A percentile compares a stretch with the other conserved stretches of the same genome.
These are phyloP conservation scores for human DNA, from an alignment of 2,113 vertebrate genomes.

Conservation along the genomic window GRCh38 chr3:120472001-120472500, in stretches of 20 bases:
- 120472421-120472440: not conserved
- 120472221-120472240: not conserved
- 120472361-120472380: not conserved
- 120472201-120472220: not conserved
- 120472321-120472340: not conserved
- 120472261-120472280: not conserved
- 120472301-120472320: not conserved
- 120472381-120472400: not conserved
- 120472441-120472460: not conserved
- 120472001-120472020: not conserved
- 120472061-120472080: not conserved
- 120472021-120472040: not conserved
- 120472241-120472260: not conserved
- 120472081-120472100: not conserved
- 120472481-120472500: not conserved
- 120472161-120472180: not conserved
- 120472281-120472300: not conserved
- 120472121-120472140: not conserved
- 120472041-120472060: not conserved
- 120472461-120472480: not conserved
- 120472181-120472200: not conserved
- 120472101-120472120: not conserved
- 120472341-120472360: not conserved
- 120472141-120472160: not conserved
- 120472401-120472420: not conserved